These are phyloP conservation scores for Microplitis demolitor DNA, from an alignment of 1,140 invertebrate species.

Conservation along the genomic window DNA sequence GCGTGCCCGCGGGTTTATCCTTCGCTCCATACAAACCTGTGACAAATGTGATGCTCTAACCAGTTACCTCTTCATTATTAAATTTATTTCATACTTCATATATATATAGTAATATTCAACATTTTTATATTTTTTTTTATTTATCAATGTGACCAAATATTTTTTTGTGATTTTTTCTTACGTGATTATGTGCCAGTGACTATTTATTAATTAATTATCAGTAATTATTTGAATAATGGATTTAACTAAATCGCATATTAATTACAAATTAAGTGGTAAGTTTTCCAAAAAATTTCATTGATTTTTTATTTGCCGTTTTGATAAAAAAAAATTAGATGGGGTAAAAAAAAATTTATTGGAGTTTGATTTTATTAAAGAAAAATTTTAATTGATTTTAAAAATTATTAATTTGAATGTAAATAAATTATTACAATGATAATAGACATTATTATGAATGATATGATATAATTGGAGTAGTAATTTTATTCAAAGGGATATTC, in stretches of 20 bases:
- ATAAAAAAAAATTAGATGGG: too few relatives aligned
- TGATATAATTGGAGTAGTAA: neutral
- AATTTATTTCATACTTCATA: too few relatives aligned
- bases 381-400: neutral
- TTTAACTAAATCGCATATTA: conserved; percentile 35
- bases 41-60: too few relatives aligned
- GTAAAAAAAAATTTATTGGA: neutral
- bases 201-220: neutral
- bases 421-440: too few relatives aligned
- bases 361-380: neutral
- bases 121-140: too few relatives aligned
- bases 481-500: conserved; percentile 13
- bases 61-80: too few relatives aligned
- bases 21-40: neutral
- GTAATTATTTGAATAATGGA: conserved; percentile 28
- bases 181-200: too few relatives aligned
- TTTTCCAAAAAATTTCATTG: conserved; percentile 4
- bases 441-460: too few relatives aligned
- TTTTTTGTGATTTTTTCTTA: too few relatives aligned
- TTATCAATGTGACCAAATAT: too few relatives aligned
- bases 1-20: neutral
- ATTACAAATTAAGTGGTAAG: conserved; percentile 49
- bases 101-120: too few relatives aligned
- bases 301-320: neutral
- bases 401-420: neutral